Evolutionary conservation across 2,888 invertebrate species (phyloP).

Genomic region (Selenia dentaria): DNA sequence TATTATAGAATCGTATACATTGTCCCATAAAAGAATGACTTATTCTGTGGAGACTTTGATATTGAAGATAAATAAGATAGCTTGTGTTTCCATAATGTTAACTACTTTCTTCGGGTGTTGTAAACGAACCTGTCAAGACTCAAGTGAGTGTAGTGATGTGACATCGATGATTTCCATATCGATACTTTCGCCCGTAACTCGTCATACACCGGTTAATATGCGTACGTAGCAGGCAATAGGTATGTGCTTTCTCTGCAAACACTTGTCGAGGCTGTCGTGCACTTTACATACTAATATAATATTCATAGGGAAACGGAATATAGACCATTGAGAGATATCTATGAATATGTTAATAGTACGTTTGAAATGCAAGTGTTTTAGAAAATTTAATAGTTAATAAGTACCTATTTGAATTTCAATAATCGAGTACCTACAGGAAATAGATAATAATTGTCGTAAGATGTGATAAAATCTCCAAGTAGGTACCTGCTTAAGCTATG

Average conservation of each 20-base stretch:
- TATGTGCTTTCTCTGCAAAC: constrained; percentile 59
- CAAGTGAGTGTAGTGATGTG: constrained; percentile 12
- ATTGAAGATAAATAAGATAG: no score
- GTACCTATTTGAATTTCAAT: no score
- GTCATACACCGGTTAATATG: constrained; percentile 38
- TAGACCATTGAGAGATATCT: constrained; percentile 11
- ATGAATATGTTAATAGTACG: background rate
- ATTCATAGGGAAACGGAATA: constrained; percentile 41
- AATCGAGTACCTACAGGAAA: no score
- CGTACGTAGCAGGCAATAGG: constrained; percentile 30
- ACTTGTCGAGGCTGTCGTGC: constrained; percentile 29
- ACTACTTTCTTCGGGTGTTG: no score
- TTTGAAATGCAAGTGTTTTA: background rate
- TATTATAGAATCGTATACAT: no score
- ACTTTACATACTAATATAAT: constrained; percentile 51
- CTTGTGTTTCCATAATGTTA: no score
- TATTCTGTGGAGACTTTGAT: no score
- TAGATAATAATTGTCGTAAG: no score
- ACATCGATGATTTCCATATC: constrained; percentile 14
- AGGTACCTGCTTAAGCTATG: no score
- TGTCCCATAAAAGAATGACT: no score
- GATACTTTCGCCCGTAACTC: constrained; percentile 32
- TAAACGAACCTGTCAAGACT: background rate
- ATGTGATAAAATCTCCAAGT: no score
- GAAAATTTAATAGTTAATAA: no score